phyloP scores from a whole-genome alignment of 2,113 vertebrate species.

The Oncorhynchus mykiss region DNA sequence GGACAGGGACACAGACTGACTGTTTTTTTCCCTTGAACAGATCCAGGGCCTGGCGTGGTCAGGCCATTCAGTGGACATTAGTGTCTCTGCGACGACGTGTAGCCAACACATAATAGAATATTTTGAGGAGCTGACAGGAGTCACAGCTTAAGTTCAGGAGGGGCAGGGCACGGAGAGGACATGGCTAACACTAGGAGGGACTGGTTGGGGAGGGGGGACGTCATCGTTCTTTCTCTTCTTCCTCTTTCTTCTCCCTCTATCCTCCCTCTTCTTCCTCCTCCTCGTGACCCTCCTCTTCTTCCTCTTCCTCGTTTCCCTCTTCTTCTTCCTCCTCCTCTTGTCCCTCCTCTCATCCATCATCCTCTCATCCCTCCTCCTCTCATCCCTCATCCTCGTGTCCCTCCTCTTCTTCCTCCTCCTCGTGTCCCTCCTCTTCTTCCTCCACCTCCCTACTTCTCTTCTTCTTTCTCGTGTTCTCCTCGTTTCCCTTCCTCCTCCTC shows the following conservation, averaged over 20 bases:
- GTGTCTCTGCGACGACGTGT: constrained; percentile 36
- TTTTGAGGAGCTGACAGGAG: constrained; percentile 54
- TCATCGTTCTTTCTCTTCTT: not conserved
- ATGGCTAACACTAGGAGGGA: not conserved
- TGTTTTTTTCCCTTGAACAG: not conserved
- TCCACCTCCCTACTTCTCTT: not conserved
- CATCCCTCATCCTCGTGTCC: too few relatives aligned
- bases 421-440: too few relatives aligned
- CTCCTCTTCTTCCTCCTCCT: not conserved
- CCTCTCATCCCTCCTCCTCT: not conserved
- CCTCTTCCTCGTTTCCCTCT: too few relatives aligned
- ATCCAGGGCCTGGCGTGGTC: too few relatives aligned
- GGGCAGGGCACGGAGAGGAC: constrained; percentile 60
- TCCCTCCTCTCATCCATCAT: too few relatives aligned
- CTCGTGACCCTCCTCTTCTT: too few relatives aligned
- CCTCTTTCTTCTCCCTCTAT: too few relatives aligned
- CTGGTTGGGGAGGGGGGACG: not conserved
- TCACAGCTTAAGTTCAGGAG: constrained; percentile 77
- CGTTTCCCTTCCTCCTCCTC: too few relatives aligned
- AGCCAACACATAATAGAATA: constrained; percentile 36
- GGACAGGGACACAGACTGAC: not conserved
- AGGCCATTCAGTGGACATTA: too few relatives aligned
- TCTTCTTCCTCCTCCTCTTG: too few relatives aligned
- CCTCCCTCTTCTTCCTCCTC: not conserved
- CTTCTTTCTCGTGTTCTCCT: not conserved